Evolutionary conservation across 2,797 vertebrate species (phyloP).

Genomic region (Scomberomorus guttatus): DNA sequence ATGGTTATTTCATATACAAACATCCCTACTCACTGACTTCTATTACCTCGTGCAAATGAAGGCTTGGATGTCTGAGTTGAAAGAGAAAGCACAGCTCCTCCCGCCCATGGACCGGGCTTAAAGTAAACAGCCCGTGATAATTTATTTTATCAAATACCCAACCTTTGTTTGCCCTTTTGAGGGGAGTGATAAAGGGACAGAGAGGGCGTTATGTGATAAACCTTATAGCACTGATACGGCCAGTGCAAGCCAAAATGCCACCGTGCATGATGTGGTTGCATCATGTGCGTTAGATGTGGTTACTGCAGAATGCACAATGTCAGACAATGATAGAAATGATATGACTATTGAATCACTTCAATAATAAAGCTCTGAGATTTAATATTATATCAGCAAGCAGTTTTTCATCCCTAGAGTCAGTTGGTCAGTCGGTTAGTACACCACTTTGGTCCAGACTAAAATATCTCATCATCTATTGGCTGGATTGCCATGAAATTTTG

Average conservation of each 20-base stretch:
- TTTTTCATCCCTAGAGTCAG: too few relatives aligned
- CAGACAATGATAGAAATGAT: constrained; percentile 1
- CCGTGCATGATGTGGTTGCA: not conserved
- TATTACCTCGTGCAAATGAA: not conserved
- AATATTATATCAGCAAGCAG: not conserved
- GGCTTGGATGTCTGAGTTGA: not conserved
- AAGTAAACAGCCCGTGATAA: constrained; percentile 44
- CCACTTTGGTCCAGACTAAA: too few relatives aligned
- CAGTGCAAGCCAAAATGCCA: constrained; percentile 35
- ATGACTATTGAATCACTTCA: not conserved
- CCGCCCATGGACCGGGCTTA: not conserved
- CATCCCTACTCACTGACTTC: not conserved
- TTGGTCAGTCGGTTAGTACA: too few relatives aligned
- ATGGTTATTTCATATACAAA: constrained; percentile 1
- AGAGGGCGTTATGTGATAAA: constrained; percentile 34
- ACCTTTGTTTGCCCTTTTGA: constrained; percentile 64
- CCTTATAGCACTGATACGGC: constrained; percentile 7
- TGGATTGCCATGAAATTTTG: too few relatives aligned
- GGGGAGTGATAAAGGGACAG: constrained; percentile 31
- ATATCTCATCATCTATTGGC: too few relatives aligned
- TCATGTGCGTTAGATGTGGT: not conserved
- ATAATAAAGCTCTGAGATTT: not conserved
- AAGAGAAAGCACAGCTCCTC: not conserved
- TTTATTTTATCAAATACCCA: constrained; percentile 51
- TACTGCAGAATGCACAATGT: constrained; percentile 3